Base-by-base conservation (phyloP, 2,797 vertebrate genomes). In the Poecile montanus region DNA sequence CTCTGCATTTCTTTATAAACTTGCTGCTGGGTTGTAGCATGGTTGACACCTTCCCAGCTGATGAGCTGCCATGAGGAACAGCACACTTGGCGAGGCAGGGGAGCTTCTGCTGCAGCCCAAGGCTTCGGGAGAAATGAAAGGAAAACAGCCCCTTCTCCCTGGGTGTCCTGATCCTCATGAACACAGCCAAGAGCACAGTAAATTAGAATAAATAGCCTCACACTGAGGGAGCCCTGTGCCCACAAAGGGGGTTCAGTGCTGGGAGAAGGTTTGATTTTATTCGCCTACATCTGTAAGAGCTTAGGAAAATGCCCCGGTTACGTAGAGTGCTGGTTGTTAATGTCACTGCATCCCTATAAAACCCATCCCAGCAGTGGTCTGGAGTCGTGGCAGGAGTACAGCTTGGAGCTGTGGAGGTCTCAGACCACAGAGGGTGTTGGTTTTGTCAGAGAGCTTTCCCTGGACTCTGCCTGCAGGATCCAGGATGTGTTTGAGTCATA, bases 401-500 rank as follows among this genome's bases (percentile, higher is more conserved):
- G 38, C 42, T 84, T 7, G 36, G 80, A 94, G 65, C 60, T 85
- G 26, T 22, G 71, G 57, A 86, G 44, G 36, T 53, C 78, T 91
- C 77, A 53, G 80, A 85, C 42, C 68, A 81, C 48, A 27, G 32
- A 47, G 40, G 23, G 38, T 60, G 56, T 76, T 89, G 88, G 42
- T 75, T 90, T 63, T 54, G 61, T 89, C 85, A 86, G 71, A 62
- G 80, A 9, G 57, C 51, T 86, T 58, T 85, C 68, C 68, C 63
- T 91, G 81, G 76, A 10, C 50, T 51, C 87, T 70, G 66, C 30
- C 54, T 88, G 76, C 78, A 85, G 66, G 21, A 51, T 67, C 36
- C 27, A 60, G 50, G 29, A 2, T 0, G 1, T 16, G 8, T 57
- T 44, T 47, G 4, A 7, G 1, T 58, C 30, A 0, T 32, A 1